Conservation (phyloP, 1,140 invertebrate species). For the Heliothis virescens region DNA sequence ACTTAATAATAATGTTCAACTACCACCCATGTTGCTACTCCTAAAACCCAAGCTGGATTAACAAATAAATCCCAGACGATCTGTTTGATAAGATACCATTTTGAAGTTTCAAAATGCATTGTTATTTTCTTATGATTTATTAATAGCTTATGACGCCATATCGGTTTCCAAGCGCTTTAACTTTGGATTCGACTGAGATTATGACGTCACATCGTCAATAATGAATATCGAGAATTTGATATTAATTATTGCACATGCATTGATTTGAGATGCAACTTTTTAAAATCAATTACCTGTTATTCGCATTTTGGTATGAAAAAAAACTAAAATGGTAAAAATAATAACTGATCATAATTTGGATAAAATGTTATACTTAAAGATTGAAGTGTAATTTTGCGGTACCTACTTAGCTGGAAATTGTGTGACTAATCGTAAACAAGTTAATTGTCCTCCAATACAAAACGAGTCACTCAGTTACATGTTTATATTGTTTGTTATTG, state of each 20-base stretch:
- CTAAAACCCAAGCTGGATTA: no score
- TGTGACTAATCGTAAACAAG: background rate
- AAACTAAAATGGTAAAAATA: no score
- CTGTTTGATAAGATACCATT: background rate
- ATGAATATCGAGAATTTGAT: no score
- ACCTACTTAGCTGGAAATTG: no score
- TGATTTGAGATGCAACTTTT: background rate
- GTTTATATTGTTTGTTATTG: constrained; percentile 15
- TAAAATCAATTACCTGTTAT: no score
- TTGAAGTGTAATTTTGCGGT: no score
- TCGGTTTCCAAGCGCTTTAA: constrained; percentile 31
- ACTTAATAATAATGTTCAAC: no score
- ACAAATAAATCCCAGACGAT: background rate
- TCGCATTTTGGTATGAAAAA: no score
- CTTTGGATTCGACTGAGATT: background rate
- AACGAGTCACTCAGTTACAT: background rate
- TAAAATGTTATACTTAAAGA: no score
- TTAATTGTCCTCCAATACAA: background rate
- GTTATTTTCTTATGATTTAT: background rate
- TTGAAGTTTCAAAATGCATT: background rate
- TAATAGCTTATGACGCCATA: constrained; percentile 4
- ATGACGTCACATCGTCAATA: constrained; percentile 11
- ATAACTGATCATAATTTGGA: no score
- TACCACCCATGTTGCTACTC: no score
- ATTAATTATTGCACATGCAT: no score